These are phyloP conservation scores for Vidua macroura DNA, from an alignment of 2,113 vertebrate species.

Conservation along the genomic window DNA sequence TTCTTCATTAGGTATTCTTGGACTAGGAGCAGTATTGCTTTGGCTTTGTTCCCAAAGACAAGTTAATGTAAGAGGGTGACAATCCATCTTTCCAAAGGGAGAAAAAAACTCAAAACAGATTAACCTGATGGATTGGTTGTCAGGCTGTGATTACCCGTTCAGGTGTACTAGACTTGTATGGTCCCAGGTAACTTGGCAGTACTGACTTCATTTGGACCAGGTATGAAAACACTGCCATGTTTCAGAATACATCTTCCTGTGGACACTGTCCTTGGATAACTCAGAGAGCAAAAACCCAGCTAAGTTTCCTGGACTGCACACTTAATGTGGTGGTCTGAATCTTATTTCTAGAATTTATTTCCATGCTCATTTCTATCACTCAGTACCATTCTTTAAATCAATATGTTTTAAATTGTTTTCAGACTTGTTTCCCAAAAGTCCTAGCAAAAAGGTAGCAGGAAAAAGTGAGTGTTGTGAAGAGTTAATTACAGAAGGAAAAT, in stretches of 20 bases:
- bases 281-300: not conserved
- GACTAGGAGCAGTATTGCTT: not conserved
- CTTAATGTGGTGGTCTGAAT: not conserved
- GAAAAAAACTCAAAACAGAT: not conserved
- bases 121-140: not conserved
- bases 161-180: not conserved
- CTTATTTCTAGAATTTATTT: not conserved
- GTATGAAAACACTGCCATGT: not conserved
- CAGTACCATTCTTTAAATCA: not conserved
- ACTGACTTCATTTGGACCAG: not conserved
- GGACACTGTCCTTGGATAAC: not conserved
- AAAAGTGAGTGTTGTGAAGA: not conserved
- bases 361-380: not conserved
- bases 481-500: not conserved
- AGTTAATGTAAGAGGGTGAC: not conserved
- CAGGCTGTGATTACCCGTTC: not conserved
- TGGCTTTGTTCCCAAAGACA: not conserved
- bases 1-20: not conserved
- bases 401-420: not conserved
- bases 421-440: not conserved
- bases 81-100: not conserved
- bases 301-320: not conserved
- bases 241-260: not conserved
- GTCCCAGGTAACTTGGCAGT: not conserved
- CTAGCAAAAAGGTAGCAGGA: not conserved